Evolutionary conservation across 1,140 invertebrate species (phyloP), one percentile per base, ranked within the genome.

Genomic region (Caenorhabditis latens): DNA sequence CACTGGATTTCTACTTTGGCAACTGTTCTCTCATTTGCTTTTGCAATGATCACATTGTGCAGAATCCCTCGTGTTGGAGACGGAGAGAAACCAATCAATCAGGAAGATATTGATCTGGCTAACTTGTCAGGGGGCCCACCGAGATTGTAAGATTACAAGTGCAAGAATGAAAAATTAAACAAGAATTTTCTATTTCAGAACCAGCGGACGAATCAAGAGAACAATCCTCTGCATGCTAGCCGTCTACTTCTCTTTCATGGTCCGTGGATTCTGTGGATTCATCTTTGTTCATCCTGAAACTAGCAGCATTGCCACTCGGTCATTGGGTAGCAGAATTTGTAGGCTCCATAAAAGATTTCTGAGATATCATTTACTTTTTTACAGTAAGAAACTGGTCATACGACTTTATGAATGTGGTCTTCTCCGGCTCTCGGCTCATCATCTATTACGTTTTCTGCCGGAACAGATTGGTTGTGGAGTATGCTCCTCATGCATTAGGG

Each of bases 351-450:
- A 58, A n/a, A 32, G 0, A 32, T 53, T 11, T 3, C 50, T 53
- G 5, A 53, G 16, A 53, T 16, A 3, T 53, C 13, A 53, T 14
- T 2, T 14, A 53, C 9, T 11, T 61, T 8, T 61, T 61, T 61
- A 9, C 57, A 61, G 57, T 61, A 21, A 61, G n/a, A 61, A n/a
- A 61, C 57, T 61, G 57, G 57, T 61, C 57, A 5, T 61, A 21
- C 21, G 57, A 61, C 8, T 61, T 61, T 9, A 61, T 61, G 57
- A 61, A 61, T 24, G 57, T 61, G 19, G 57, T 53, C 2, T 53
- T 11, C 50, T 53, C 50, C 5, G 50, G 50, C 11, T 53, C 50
- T 16, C 11, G 50, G 16, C 16, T 14, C 50, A 53, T 53, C 50
- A 3, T 53, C 3, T 53, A 53, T 53, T 53, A 53, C 50, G 50